Percentiles rank a stretch among this genome's conserved stretches.
These are phyloP conservation scores for Sinocyclocheilus grahami DNA, from an alignment of 2,113 vertebrate species.

Conservation along the genomic window DNA sequence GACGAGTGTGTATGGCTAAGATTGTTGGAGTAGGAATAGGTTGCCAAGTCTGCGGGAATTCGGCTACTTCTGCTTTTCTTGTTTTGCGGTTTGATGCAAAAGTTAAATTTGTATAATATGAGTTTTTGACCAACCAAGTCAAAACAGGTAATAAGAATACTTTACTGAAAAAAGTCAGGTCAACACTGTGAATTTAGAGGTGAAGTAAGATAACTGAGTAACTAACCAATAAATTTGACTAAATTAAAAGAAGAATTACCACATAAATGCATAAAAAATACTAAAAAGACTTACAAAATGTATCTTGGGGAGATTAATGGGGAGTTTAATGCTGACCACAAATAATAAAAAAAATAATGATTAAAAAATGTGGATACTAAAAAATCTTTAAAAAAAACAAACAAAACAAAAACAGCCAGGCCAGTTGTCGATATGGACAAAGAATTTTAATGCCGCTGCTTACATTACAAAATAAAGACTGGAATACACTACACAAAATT, in stretches of 20 bases:
- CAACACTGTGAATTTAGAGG: neutral
- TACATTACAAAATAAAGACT: neutral
- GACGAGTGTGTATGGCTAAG: conserved; percentile 13
- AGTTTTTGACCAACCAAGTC: neutral
- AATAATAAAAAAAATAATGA: too few species aligned
- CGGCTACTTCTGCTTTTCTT: neutral
- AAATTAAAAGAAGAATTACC: too few species aligned
- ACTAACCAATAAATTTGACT: too few species aligned
- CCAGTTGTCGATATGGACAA: too few species aligned
- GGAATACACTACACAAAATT: neutral
- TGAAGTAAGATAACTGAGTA: neutral
- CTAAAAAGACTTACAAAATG: too few species aligned
- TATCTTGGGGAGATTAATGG: too few species aligned
- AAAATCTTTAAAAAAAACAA: too few species aligned
- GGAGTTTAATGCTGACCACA: too few species aligned
- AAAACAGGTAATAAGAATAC: neutral
- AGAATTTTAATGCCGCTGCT: neutral
- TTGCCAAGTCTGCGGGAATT: neutral
- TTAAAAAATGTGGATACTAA: too few species aligned
- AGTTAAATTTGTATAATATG: neutral
- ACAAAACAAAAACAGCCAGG: too few species aligned
- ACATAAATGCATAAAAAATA: too few species aligned
- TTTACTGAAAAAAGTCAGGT: neutral
- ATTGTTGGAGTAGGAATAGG: neutral
- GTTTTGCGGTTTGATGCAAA: neutral